phyloP scores from a whole-genome alignment of 2,113 vertebrate genomes.

The Nipponia nippon region DNA sequence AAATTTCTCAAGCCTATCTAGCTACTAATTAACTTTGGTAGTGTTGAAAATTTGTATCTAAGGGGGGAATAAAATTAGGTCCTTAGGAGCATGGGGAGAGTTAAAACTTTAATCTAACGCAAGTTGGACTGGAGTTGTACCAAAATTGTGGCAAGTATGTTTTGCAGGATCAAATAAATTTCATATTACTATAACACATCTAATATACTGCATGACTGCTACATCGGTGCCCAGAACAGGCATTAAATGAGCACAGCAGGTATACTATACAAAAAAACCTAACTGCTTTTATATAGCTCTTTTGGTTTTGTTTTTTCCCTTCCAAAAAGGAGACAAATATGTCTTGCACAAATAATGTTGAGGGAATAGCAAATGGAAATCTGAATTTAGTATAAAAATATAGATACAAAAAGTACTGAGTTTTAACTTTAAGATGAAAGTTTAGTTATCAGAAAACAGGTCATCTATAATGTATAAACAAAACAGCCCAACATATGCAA shows the following conservation, averaged over 20 bases:
- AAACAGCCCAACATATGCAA: neutral
- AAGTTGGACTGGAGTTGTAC: neutral
- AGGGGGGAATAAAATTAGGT: neutral
- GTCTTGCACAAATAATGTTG: neutral
- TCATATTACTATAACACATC: neutral
- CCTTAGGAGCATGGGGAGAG: neutral
- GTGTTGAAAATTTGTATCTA: neutral
- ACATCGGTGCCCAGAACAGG: neutral
- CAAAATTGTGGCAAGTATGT: neutral
- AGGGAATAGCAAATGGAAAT: neutral
- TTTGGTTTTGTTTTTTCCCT: neutral
- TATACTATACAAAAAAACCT: neutral
- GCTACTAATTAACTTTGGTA: neutral
- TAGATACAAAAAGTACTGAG: neutral
- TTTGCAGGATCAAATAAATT: neutral
- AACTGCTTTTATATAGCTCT: neutral
- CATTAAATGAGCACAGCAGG: neutral
- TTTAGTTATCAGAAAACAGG: neutral
- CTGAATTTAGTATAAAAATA: neutral
- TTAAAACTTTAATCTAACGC: neutral
- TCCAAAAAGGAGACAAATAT: neutral
- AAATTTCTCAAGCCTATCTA: neutral
- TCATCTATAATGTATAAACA: conserved; percentile 29
- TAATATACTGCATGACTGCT: neutral
- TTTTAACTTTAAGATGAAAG: conserved; percentile 1